Evolutionary conservation across 2,888 invertebrate genomes (phyloP).

Genomic region (Chrysina gloriosa): DNA sequence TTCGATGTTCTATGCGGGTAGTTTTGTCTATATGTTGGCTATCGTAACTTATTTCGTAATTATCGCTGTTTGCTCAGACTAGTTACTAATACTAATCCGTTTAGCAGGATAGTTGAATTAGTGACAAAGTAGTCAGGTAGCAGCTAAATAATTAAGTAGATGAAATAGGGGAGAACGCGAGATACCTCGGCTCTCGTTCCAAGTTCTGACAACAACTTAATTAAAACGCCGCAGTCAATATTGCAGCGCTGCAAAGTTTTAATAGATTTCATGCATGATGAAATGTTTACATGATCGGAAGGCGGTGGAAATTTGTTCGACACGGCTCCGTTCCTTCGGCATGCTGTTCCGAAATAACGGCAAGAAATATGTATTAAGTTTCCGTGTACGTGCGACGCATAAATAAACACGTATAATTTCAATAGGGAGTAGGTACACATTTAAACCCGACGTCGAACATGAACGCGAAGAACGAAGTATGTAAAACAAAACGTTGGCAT

Average conservation of each 20-base stretch:
- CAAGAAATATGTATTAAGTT: constrained; percentile 7
- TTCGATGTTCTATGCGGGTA: too few species aligned
- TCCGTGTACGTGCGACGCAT: neutral
- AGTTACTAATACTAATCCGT: too few species aligned
- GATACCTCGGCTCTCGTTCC: neutral
- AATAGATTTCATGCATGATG: constrained; percentile 37
- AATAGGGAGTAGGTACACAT: neutral
- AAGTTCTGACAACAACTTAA: constrained; percentile 31
- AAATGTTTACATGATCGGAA: neutral
- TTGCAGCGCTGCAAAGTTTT: constrained; percentile 34
- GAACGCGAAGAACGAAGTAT: neutral
- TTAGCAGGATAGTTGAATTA: too few species aligned
- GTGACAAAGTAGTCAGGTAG: neutral
- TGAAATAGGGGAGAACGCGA: neutral
- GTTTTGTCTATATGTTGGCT: too few species aligned
- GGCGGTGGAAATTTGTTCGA: neutral
- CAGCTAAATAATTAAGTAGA: constrained; percentile 2
- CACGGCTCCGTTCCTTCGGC: neutral
- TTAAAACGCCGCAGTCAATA: constrained; percentile 27
- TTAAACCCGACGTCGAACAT: neutral
- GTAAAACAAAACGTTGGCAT: too few species aligned
- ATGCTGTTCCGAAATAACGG: neutral
- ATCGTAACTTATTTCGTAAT: too few species aligned
- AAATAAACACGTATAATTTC: too few species aligned
- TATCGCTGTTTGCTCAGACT: too few species aligned